phyloP scores from a whole-genome alignment of 2,797 vertebrate genomes.

The Poecilia picta region DNA sequence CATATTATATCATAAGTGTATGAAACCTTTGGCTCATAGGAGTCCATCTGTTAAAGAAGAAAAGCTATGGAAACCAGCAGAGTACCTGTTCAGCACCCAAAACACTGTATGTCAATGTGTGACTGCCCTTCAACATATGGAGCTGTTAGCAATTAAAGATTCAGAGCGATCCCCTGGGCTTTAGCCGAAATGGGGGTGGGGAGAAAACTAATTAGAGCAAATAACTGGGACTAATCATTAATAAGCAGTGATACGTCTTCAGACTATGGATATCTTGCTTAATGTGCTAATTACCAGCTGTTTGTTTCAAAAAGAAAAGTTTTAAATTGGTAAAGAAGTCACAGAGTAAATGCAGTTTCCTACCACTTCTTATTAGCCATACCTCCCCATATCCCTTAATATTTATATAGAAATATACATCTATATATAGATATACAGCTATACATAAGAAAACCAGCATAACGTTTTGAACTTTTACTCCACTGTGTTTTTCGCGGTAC shows the following conservation, averaged over 20 bases:
- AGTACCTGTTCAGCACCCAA: conserved; percentile 8
- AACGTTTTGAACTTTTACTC: background rate
- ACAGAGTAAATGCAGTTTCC: background rate
- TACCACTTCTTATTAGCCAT: background rate
- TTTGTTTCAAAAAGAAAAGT: background rate
- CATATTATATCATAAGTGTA: too few relatives aligned
- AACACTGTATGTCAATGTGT: background rate
- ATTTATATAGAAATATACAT: too few relatives aligned
- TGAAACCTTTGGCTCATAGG: conserved; percentile 12
- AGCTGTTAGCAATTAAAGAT: conserved; percentile 1
- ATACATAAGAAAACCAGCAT: background rate
- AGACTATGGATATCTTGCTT: background rate
- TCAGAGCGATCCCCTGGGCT: background rate
- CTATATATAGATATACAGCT: too few relatives aligned
- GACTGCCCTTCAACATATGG: conserved; percentile 9
- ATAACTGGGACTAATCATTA: background rate
- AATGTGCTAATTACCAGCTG: conserved; percentile 14
- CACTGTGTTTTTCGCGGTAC: background rate
- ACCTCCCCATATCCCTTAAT: background rate
- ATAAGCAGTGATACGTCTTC: background rate
- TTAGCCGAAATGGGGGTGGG: background rate
- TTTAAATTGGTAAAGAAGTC: background rate
- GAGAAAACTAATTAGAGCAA: background rate
- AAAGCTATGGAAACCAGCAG: background rate
- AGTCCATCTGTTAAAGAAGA: conserved; percentile 6